Evolutionary conservation across 2,888 invertebrate genomes (phyloP).

Genomic region (Athalia rosae): DNA sequence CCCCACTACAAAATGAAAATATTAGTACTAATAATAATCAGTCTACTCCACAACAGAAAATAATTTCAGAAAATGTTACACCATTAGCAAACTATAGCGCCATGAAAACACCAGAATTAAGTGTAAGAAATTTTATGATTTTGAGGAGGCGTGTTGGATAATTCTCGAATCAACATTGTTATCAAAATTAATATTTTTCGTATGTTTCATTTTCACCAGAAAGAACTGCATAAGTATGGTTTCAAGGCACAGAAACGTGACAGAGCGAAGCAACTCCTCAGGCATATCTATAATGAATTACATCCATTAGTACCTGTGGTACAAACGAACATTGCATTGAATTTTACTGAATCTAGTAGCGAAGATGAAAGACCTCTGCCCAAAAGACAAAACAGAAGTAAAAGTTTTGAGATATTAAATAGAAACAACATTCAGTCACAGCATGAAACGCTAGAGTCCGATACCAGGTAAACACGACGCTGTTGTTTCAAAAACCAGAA

Average conservation of each 20-base stretch:
- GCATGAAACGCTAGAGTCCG: not conserved
- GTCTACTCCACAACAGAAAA: conserved; percentile 42
- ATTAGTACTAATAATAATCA: conserved; percentile 17
- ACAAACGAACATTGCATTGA: not conserved
- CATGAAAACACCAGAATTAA: conserved; percentile 75
- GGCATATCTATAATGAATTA: conserved; percentile 76
- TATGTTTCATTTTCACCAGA: conserved; percentile 65
- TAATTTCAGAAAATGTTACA: conserved; percentile 68
- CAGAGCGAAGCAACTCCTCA: conserved; percentile 75
- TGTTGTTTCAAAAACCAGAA: not conserved
- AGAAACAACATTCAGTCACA: conserved; percentile 1
- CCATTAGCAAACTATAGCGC: conserved; percentile 75
- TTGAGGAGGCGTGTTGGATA: not conserved
- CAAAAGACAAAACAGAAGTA: conserved; percentile 28
- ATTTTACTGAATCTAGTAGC: conserved; percentile 22
- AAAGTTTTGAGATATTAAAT: conserved; percentile 22
- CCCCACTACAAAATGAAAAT: conserved; percentile 4
- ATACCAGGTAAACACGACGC: not conserved
- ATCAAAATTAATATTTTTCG: conserved; percentile 4
- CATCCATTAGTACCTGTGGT: conserved; percentile 70
- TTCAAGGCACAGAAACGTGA: conserved; percentile 75
- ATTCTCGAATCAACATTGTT: not conserved
- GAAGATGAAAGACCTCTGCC: conserved; percentile 13
- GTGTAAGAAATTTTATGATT: conserved; percentile 67
- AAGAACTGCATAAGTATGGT: conserved; percentile 75